Evolutionary conservation across 2,113 vertebrate species (phyloP), one percentile per base, ranked within the genome.

Genomic region (Callithrix jacchus): DNA sequence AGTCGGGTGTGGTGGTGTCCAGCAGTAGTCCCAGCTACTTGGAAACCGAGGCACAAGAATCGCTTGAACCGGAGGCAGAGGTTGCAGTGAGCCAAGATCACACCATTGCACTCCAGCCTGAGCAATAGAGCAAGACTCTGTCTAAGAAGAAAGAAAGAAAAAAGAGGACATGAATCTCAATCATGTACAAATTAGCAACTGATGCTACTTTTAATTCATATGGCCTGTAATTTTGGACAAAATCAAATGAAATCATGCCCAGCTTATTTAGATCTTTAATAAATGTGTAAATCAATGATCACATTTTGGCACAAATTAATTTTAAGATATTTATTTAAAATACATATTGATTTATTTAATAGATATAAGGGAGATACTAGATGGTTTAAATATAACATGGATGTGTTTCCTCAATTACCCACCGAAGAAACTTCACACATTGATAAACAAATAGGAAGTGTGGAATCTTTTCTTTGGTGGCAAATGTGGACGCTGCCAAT

Each of bases 361-460:
- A 30, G 5, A 40, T 12, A 87, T 4, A 27, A 37, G 14, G 4
- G 8, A 49, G 12, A 2, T 2, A 64, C 10, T 6, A 14, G 3
- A 1, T 13, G 3, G 27, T 85, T 88, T 61, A 61, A 25, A 25
- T 37, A 9, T 25, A 13, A 49, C 49, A 14, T n/a, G 4, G 1
- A 0, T 17, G 1, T 13, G 6, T 47, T 92, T 42, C 4, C 3
- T 70, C 4, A 56, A 40, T 13, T 45, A 6, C 0, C 18, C 11
- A 54, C 79, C 13, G n/a, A 2, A n/a, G 68, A 80, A 64, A 21
- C 2, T 25, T 3, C 6, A 68, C 11, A 56, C 2, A 5, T 9
- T 70, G 6, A 27, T 58, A 21, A 64, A 64, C 30, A 2, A 27
- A 64, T 30, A 30, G 11, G 27, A 12, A 64, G 11, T 64, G 27